Evolutionary conservation across 1,140 invertebrate species (phyloP), one percentile per base, ranked within the genome.

Genomic region (Cotesia chilonis): DNA sequence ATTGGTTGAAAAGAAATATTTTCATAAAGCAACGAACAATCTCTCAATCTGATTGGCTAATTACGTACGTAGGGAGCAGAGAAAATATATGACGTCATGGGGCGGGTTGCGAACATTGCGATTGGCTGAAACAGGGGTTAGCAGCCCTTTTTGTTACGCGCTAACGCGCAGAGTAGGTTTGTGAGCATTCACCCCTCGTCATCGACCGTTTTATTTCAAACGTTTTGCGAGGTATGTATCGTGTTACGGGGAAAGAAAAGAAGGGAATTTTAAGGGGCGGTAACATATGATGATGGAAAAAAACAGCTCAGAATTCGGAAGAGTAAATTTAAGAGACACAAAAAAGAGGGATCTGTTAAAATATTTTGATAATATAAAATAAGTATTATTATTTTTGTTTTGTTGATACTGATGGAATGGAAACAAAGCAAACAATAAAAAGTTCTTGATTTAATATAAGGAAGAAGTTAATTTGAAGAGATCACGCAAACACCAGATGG

Each of bases 401-500:
- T 59, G 9, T 20, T 20, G 57, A 59, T 20, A 4, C 4, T 10
- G 57, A 59, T 28, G 57, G 41, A 47, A 47, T 47, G 41, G 6
- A 7, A 10, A 47, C 41, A 7, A 47, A 10, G 41, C 41, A 7
- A 47, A 10, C 6, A 47, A 47, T 65, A 47, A 67, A 67, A 36
- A 54, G 28, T 54, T 12, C 14, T 66, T 66, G 14, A 66, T 41
- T 66, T 66, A 7, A 9, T 12, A 68, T 35, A 12, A 41, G 64
- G 54, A 51, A 52, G 52, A 60, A 20, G 81, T 82, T 85, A 85
- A 85, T 85, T 84, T 79, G 78, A 78, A 79, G 80, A 84, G 85
- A 81, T 85, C 85, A 85, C 84, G 85, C 83, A 85, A 79, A 80
- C 81, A 82, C 84, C 85, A 87, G 85, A 85, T 87, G 85, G 83